Percentiles rank a stretch among this genome's conserved stretches.
phyloP scores from a whole-genome alignment of 92 coral and sea anemone genomes.

The Parazoanthus atlanticus region DNA sequence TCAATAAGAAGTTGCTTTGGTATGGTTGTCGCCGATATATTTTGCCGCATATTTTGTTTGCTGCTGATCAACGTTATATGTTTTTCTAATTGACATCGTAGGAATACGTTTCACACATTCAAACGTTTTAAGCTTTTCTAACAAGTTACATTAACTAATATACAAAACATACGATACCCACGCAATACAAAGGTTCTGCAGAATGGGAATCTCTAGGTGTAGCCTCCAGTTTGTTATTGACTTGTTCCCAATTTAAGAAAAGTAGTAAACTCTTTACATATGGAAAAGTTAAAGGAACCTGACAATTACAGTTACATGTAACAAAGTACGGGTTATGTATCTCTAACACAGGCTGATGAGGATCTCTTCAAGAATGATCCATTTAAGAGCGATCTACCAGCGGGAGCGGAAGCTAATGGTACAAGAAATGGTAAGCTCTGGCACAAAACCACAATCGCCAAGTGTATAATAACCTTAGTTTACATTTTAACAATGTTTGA shows the following conservation, averaged over 20 bases:
- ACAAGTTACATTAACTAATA: background rate
- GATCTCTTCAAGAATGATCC: conserved; percentile 86
- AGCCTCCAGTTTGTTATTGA: background rate
- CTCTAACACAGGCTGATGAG: conserved; percentile 70
- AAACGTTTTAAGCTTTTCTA: background rate
- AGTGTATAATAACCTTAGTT: too few species aligned
- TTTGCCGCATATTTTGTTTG: too few species aligned
- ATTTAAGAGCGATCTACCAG: conserved; percentile 77
- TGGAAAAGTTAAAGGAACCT: too few species aligned
- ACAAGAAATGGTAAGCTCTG: conserved; percentile 14
- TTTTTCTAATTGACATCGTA: too few species aligned
- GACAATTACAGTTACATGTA: too few species aligned
- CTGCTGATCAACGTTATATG: too few species aligned
- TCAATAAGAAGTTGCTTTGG: too few species aligned
- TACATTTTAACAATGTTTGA: too few species aligned
- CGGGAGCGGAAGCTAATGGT: conserved; percentile 65
- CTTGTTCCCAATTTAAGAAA: too few species aligned
- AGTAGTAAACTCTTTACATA: too few species aligned
- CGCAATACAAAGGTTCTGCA: background rate
- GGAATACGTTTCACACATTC: too few species aligned
- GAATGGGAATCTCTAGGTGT: background rate
- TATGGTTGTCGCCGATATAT: too few species aligned
- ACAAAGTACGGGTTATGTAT: background rate
- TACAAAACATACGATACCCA: background rate
- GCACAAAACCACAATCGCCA: background rate